Base-by-base conservation (phyloP, 2,797 vertebrate genomes). In the Gouania willdenowi region DNA sequence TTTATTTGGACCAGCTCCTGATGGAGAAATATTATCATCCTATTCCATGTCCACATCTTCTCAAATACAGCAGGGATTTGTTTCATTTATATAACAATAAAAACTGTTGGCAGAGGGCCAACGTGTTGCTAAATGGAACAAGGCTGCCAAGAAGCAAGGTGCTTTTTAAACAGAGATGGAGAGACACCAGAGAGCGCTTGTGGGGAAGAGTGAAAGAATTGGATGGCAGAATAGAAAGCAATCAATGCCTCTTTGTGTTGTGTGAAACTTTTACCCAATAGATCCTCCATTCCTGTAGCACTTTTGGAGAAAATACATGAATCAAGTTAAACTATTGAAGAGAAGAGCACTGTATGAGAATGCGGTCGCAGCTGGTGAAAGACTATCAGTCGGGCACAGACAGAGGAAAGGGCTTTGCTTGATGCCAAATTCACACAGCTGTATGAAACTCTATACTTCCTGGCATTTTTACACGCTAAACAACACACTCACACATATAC, bases 61-160 rank as follows among this genome's bases (percentile, higher is more conserved):
- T 77, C 58, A 37, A 61, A 68, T 71, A 84, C 80, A 74, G 71
- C 58, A 8, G 71, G 77, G 73, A 78, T 79, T 78, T 80, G 73
- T 81, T 82, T 82, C 62, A 77, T 82, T 82, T 76, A 76, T 77
- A 77, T 76, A 71, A 77, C 72, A 77, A 83, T 71, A 70, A 71
- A 67, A 64, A 58, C 60, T 63, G 39, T 56, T 82, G 81, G 78
- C 76, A 51, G 16, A 48, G 43, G 46, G 66, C 72, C 79, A 58
- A 44, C 51, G 43, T 62, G 67, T 67, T 60, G 63, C 69, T 81
- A 71, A 82, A 81, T 79, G 64, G 57, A 82, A 75, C 47, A 54
- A 42, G 14, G 19, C 50, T 16, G 45, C 68, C 56, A 77, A 66
- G 45, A 75, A 77, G 66, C 56, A 80, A 78, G 75, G 76, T 78